A percentile compares a stretch with the other conserved stretches of the same genome.
Conservation (phyloP, 30 jellyfish, hydroid and myxozoan species). For the Pseudorhiza aurosa region DNA sequence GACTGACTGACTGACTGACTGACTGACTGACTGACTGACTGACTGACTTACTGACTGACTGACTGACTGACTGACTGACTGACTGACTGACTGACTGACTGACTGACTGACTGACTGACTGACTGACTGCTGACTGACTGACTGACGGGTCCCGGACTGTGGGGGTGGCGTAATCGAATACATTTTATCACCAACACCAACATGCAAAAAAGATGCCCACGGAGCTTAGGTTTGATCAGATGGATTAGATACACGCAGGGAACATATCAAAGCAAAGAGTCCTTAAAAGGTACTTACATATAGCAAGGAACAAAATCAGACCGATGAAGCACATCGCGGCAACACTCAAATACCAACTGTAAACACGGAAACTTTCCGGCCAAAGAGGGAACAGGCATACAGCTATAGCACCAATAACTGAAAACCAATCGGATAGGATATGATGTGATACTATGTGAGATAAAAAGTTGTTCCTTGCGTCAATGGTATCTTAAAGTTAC, state of each 20-base stretch:
- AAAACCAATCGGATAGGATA: no score
- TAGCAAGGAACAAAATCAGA: conserved; percentile 74
- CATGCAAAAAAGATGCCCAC: no score
- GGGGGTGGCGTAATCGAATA: no score
- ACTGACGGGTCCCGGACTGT: no score
- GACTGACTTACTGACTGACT: conserved; percentile 30
- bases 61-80: conserved; percentile 35
- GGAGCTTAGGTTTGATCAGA: no score
- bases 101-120: conserved; percentile 32
- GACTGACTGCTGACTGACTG: no score
- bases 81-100: conserved; percentile 35
- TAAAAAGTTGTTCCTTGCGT: no score
- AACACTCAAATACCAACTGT: conserved; percentile 96
- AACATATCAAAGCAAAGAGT: no score
- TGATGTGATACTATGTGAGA: no score
- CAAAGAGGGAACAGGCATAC: conserved; percentile 95
- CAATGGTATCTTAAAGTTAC: no score
- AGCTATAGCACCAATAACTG: conserved; percentile 89
- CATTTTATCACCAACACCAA: background rate
- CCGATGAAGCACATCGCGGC: conserved; percentile 89
- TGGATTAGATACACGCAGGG: no score
- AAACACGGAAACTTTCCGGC: conserved; percentile 95
- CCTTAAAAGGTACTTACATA: conserved; percentile 64
- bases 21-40: conserved; percentile 35
- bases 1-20: conserved; percentile 35